Conservation (phyloP, 2,797 vertebrate species). For the Oryzias dopingdopingensis region DNA sequence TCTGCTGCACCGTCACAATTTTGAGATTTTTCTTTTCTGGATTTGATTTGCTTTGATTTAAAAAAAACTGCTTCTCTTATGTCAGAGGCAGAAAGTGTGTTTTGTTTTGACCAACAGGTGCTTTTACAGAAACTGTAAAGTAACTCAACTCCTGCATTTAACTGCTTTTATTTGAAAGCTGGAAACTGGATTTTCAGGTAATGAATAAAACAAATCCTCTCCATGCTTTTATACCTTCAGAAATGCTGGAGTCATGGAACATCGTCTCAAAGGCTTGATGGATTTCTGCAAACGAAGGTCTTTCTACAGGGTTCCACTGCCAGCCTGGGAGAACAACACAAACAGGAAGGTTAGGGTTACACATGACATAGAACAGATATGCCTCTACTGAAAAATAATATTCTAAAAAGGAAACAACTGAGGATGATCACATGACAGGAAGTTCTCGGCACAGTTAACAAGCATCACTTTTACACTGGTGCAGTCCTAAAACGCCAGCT, state of each 20-base stretch:
- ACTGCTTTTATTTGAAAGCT: too few species aligned
- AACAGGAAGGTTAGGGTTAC: not conserved
- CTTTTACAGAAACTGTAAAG: too few species aligned
- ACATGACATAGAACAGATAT: too few species aligned
- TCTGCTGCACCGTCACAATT: not conserved
- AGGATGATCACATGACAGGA: too few species aligned
- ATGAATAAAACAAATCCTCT: not conserved
- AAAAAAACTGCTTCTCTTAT: not conserved
- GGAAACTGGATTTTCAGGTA: too few species aligned
- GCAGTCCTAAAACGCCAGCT: too few species aligned
- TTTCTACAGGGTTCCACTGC: conserved; percentile 96
- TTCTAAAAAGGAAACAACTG: too few species aligned
- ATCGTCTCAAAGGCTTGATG: conserved; percentile 99
- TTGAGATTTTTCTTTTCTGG: not conserved
- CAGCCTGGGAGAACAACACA: conserved; percentile 80
- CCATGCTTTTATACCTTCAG: conserved; percentile 84
- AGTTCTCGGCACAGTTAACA: too few species aligned
- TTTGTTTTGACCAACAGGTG: too few species aligned
- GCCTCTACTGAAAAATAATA: too few species aligned
- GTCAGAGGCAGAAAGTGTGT: not conserved
- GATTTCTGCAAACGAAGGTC: conserved; percentile 95
- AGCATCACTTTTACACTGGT: too few species aligned
- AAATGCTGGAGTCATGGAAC: conserved; percentile 99
- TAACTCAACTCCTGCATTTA: too few species aligned
- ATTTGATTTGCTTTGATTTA: not conserved